Percentiles rank a stretch among this genome's conserved stretches.
These are phyloP conservation scores for Sula dactylatra DNA, from an alignment of 2,113 vertebrate genomes.

Conservation along the genomic window DNA sequence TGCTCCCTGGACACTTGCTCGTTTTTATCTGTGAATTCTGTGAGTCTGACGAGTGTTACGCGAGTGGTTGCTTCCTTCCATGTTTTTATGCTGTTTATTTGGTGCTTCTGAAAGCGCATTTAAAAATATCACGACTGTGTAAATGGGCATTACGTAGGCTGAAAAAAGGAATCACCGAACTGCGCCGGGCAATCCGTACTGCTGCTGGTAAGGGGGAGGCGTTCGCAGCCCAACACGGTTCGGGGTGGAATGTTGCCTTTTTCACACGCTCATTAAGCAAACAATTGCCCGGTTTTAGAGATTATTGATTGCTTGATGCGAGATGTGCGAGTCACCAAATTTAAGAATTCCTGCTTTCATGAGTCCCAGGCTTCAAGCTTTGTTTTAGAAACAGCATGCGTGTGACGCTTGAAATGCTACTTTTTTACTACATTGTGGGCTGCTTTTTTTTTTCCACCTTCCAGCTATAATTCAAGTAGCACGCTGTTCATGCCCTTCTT, in stretches of 20 bases:
- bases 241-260: not conserved
- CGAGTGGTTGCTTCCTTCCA: not conserved
- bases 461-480: not conserved
- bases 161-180: not conserved
- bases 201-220: not conserved
- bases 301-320: not conserved
- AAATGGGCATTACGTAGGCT: not conserved
- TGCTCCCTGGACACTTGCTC: not conserved
- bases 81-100: not conserved
- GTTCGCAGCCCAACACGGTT: not conserved
- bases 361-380: not conserved
- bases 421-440: not conserved
- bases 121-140: not conserved
- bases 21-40: not conserved
- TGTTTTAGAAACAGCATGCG: not conserved
- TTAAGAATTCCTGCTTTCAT: not conserved
- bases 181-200: not conserved
- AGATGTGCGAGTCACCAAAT: not conserved
- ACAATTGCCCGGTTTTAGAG: not conserved
- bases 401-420: not conserved
- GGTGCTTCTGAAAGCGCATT: not conserved
- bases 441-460: not conserved
- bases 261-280: not conserved
- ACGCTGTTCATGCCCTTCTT: not conserved
- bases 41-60: not conserved